Percentiles rank a stretch among this genome's conserved stretches.
phyloP scores from a whole-genome alignment of 2,797 vertebrate species.

The Lycodopsis pacificus region DNA sequence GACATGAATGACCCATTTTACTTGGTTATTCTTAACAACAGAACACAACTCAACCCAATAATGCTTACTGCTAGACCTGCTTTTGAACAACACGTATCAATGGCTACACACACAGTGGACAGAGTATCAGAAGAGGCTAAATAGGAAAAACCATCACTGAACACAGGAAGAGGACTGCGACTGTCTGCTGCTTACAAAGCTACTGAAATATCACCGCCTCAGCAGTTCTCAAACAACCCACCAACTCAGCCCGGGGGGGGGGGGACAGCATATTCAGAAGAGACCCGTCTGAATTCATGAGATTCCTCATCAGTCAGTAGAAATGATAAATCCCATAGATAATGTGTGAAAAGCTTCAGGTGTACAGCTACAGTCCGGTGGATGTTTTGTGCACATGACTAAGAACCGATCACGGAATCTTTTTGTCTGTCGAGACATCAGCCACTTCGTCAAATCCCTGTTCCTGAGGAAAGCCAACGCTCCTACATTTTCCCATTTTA shows the following conservation, averaged over 20 bases:
- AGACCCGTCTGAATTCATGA: constrained; percentile 20
- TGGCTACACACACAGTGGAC: neutral
- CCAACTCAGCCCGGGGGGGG: neutral
- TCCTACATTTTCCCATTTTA: neutral
- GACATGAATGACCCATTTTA: neutral
- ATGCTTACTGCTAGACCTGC: neutral
- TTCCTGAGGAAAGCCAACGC: neutral
- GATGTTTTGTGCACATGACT: neutral
- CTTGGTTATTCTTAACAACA: neutral
- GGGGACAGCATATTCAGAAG: constrained; percentile 7
- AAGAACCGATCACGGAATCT: neutral
- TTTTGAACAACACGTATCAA: neutral
- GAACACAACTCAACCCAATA: neutral
- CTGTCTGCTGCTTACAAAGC: constrained; percentile 20
- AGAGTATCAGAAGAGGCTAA: neutral
- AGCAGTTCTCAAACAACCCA: constrained; percentile 31
- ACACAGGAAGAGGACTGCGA: neutral
- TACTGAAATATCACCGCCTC: constrained; percentile 29
- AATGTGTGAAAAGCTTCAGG: neutral
- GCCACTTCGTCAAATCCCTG: neutral
- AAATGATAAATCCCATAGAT: constrained; percentile 11
- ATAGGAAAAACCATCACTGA: neutral
- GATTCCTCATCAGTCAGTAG: neutral
- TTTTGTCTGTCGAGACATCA: neutral
- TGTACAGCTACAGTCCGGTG: neutral